A percentile compares a stretch with the other conserved stretches of the same genome.
Evolutionary conservation across 1,140 invertebrate species (phyloP).

Genomic region (Trinorchestia longiramus): DNA sequence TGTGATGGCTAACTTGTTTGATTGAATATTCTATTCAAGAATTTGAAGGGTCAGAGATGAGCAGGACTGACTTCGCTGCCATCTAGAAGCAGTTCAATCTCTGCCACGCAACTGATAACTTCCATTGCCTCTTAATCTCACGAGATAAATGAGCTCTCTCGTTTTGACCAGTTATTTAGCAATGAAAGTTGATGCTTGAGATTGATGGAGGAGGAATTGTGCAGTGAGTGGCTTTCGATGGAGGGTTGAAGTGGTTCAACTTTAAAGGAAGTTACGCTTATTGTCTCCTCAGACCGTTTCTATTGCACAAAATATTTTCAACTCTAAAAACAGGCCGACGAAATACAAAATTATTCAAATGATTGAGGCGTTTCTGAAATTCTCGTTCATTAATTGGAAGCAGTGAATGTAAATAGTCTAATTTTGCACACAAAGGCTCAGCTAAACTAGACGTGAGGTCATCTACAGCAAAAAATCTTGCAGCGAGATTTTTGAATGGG

Average conservation of each 20-base stretch:
- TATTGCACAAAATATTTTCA: not conserved
- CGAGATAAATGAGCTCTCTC: constrained; percentile 6
- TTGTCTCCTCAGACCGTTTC: not conserved
- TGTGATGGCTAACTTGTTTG: not conserved
- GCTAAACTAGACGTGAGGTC: too few relatives aligned
- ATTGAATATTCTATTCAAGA: not conserved
- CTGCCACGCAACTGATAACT: not conserved
- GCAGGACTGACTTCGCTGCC: not conserved
- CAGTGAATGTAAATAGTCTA: too few relatives aligned
- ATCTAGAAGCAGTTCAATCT: not conserved
- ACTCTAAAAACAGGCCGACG: not conserved
- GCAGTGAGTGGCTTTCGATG: not conserved
- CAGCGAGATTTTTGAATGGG: too few relatives aligned
- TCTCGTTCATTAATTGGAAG: not conserved
- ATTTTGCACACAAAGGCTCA: too few relatives aligned
- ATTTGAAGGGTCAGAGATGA: not conserved
- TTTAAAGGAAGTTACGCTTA: not conserved
- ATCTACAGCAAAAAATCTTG: too few relatives aligned
- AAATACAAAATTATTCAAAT: not conserved
- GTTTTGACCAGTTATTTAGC: constrained; percentile 8
- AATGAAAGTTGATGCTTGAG: not conserved
- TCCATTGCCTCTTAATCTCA: not conserved
- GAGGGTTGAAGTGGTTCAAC: not conserved
- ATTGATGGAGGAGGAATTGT: not conserved
- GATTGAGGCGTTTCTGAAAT: not conserved